A percentile compares a stretch with the other conserved stretches of the same genome.
phyloP scores from a whole-genome alignment of 2,888 invertebrate genomes.

The Blastobasis lacticolella region DNA sequence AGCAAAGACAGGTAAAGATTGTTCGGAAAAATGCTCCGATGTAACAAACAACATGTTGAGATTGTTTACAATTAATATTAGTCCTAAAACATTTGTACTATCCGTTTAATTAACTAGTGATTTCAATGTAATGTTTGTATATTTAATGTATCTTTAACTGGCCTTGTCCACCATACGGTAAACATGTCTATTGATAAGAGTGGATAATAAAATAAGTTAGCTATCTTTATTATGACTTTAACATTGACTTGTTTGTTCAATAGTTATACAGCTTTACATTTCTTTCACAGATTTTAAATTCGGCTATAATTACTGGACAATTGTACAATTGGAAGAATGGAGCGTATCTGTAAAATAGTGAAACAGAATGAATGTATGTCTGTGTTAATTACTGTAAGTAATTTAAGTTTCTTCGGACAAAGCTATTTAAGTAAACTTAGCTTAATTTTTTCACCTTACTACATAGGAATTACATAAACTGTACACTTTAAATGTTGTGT shows the following conservation, averaged over 20 bases:
- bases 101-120: neutral
- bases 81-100: neutral
- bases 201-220: neutral
- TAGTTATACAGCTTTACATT: no score
- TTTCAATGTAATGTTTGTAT: neutral
- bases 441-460: neutral
- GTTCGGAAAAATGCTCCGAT: neutral
- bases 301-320: no score
- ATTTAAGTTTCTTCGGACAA: slow-evolving; percentile 5
- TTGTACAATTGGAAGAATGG: slow-evolving; percentile 20
- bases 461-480: neutral
- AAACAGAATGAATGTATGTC: slow-evolving; percentile 13
- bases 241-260: no score
- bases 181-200: neutral
- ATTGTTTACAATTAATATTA: neutral
- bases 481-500: slow-evolving; percentile 3
- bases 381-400: slow-evolving; percentile 10
- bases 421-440: slow-evolving; percentile 2
- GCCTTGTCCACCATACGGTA: neutral
- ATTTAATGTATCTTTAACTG: neutral
- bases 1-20: slow-evolving; percentile 57
- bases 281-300: neutral
- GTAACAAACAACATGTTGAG: neutral
- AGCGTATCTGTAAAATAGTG: slow-evolving; percentile 14
- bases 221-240: no score